phyloP scores from a whole-genome alignment of 2,888 invertebrate species.

The Sinhomidia bicolor region DNA sequence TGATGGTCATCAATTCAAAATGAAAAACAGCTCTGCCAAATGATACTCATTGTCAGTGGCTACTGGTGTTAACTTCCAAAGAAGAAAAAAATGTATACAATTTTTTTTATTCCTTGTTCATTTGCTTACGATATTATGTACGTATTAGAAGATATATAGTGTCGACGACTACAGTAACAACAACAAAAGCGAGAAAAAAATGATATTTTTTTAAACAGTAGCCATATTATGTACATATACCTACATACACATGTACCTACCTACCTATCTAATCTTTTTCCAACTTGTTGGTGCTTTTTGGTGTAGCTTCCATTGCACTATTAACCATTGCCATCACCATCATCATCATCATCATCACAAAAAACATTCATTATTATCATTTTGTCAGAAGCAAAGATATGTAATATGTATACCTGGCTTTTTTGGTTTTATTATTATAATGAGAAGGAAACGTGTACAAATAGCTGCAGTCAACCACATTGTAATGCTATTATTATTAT shows the following conservation, averaged over 20 bases:
- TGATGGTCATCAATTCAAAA: constrained; percentile 72
- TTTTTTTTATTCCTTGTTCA: constrained; percentile 38
- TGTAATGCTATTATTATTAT: not conserved
- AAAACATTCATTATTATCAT: constrained; percentile 30
- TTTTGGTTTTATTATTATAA: constrained; percentile 68
- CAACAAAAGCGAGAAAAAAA: constrained; percentile 31
- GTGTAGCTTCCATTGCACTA: not conserved
- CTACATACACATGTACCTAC: too few relatives aligned
- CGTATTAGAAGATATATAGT: constrained; percentile 32
- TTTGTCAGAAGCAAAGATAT: constrained; percentile 32
- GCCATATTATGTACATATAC: too few relatives aligned
- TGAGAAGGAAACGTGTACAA: constrained; percentile 55
- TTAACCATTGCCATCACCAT: not conserved
- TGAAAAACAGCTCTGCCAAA: constrained; percentile 74
- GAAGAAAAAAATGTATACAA: constrained; percentile 40
- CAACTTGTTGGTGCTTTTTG: not conserved
- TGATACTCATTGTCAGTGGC: constrained; percentile 72
- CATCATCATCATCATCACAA: not conserved
- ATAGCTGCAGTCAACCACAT: constrained; percentile 26
- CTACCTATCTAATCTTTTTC: constrained; percentile 49
- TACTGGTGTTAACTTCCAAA: constrained; percentile 72
- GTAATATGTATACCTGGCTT: constrained; percentile 55
- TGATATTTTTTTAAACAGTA: constrained; percentile 15
- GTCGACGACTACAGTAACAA: constrained; percentile 50
- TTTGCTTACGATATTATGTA: constrained; percentile 44